These are phyloP conservation scores for Lithobates pipiens DNA, from an alignment of 2,797 vertebrate genomes.

Conservation along the genomic window DNA sequence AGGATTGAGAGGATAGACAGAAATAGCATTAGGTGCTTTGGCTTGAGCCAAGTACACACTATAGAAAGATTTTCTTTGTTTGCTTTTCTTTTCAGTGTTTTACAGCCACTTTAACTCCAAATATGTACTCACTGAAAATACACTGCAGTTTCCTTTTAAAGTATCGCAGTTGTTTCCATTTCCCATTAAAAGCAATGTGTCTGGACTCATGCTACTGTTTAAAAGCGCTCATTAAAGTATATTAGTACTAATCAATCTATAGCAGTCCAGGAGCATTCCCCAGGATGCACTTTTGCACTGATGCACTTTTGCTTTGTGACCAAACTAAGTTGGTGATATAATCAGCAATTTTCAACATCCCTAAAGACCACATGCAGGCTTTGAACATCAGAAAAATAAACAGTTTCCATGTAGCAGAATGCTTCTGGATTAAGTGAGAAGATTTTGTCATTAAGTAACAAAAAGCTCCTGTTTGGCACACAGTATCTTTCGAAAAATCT, in stretches of 20 bases:
- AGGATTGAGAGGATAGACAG: too few species aligned
- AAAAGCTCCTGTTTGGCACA: constrained; percentile 42
- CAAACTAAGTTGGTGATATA: constrained; percentile 4
- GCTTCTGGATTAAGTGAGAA: constrained; percentile 33
- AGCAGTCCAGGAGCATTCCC: background rate
- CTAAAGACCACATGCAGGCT: background rate
- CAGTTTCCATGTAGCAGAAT: constrained; percentile 4
- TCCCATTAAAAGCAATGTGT: too few species aligned
- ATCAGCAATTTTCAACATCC: background rate
- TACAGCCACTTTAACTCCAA: too few species aligned
- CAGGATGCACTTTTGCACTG: background rate
- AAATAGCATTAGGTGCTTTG: too few species aligned
- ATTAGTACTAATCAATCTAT: background rate
- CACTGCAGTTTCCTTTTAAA: too few species aligned
- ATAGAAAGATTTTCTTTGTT: too few species aligned
- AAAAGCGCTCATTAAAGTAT: too few species aligned
- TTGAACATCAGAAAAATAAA: background rate
- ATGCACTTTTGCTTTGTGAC: background rate
- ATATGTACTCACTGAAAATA: too few species aligned
- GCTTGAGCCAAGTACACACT: too few species aligned
- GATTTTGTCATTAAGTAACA: constrained; percentile 45
- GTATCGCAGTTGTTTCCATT: too few species aligned
- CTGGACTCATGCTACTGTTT: too few species aligned
- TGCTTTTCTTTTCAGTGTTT: too few species aligned
- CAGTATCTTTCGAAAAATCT: constrained; percentile 40